These are phyloP conservation scores for Lamprotornis superbus DNA, from an alignment of 2,113 vertebrate species.

Conservation along the genomic window DNA sequence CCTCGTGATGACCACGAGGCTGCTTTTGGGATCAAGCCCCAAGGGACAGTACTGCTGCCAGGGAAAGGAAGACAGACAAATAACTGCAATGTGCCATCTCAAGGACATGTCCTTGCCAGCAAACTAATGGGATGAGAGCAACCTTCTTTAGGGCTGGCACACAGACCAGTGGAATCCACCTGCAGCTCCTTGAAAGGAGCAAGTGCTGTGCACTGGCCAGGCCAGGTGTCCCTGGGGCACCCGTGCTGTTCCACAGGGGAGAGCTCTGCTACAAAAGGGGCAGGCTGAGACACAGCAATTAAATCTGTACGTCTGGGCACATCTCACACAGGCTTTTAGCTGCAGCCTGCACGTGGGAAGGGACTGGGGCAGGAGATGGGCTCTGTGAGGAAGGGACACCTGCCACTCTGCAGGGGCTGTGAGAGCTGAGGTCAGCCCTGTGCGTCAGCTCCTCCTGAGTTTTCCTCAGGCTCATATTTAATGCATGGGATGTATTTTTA, in stretches of 20 bases:
- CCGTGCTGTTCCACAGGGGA: accelerated
- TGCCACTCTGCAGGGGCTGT: background rate
- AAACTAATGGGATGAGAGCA: background rate
- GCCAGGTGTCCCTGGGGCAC: background rate
- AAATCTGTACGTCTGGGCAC: background rate
- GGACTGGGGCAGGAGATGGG: background rate
- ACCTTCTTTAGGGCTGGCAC: background rate
- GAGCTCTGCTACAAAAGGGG: background rate
- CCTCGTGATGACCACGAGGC: background rate
- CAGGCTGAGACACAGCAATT: background rate
- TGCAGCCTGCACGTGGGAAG: background rate
- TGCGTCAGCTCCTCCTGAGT: background rate
- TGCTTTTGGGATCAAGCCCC: background rate
- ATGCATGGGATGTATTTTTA: conserved; percentile 60
- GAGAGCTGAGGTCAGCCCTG: background rate
- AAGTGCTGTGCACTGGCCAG: background rate
- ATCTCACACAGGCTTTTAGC: background rate
- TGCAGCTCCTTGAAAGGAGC: background rate
- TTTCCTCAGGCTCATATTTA: conserved; percentile 49
- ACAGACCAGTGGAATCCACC: background rate
- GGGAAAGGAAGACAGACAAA: background rate
- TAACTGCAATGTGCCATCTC: background rate
- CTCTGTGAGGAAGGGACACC: background rate
- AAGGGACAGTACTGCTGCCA: background rate
- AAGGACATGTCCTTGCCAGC: background rate